phyloP scores from a whole-genome alignment of 1,140 invertebrate genomes.

The Drosophila eugracilis region DNA sequence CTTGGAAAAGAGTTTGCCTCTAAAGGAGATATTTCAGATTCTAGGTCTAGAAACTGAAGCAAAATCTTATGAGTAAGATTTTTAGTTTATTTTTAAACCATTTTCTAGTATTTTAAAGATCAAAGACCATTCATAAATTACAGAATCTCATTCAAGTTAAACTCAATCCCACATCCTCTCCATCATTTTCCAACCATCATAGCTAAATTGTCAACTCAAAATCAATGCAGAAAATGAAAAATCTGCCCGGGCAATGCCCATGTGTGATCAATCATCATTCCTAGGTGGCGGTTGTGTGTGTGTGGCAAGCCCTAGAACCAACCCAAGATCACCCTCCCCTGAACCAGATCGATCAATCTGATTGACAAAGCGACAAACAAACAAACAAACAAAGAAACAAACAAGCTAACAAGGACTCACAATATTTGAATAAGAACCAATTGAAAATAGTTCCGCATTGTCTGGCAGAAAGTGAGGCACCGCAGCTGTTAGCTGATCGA shows the following conservation, averaged over 20 bases:
- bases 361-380: constrained; percentile 57
- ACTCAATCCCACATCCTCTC: not conserved
- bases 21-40: no score
- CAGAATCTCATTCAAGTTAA: not conserved
- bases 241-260: constrained; percentile 13
- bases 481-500: constrained; percentile 63
- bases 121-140: no score
- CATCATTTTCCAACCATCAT: not conserved
- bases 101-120: no score
- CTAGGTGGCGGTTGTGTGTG: constrained; percentile 39
- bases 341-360: constrained; percentile 57
- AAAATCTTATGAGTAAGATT: no score
- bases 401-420: constrained; percentile 49
- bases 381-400: constrained; percentile 52
- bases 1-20: no score
- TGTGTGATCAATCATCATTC: constrained; percentile 53
- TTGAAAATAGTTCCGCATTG: constrained; percentile 50
- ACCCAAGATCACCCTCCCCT: not conserved
- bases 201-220: not conserved
- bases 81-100: no score
- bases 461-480: constrained; percentile 45
- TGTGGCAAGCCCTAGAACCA: constrained; percentile 20
- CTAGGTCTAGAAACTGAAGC: no score
- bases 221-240: constrained; percentile 27
- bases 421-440: constrained; percentile 54